Evolutionary conservation across 2,113 vertebrate species (phyloP), one percentile per base, ranked within the genome.

Genomic region (Otocyon megalotis): DNA sequence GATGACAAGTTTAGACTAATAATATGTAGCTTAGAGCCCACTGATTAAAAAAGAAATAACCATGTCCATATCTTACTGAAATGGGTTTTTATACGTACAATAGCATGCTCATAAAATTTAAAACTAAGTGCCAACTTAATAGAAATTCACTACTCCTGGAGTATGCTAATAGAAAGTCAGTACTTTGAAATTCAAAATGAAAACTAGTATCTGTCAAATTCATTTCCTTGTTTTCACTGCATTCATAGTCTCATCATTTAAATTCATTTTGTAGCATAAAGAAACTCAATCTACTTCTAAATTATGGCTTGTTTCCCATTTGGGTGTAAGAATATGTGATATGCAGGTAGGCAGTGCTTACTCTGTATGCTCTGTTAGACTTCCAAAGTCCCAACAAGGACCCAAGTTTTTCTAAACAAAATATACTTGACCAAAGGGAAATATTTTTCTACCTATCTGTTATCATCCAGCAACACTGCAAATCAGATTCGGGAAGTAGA

Each of bases 141-240:
- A 92, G 83, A 97, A 96, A 89, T 87, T 72, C 65, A 62, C 53
- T 88, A 19, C 56, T 97, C 20, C 76, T 90, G 1, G 16, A 94
- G 53, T 65, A 97, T 67, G 13, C 54, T 92, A 97, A 80, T 24
- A 92, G 74, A 83, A 94, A 94, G 16, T 26, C 56, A 96, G 32
- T 95, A 83, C 88, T 95, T 77, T 96, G 53, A 90, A 97, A 95
- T 48, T 95, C 37, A 93, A 87, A 93, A 93, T 60, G 37, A 82
- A 96, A 85, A 81, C 71, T 32, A 32, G 2, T 88, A 12, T 88
- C 93, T 96, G 35, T 79, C 77, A 92, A 26, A 56, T 96, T 90
- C 30, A 65, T 94, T 91, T 83, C 65, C 54, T 79, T 90, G 8
- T 96, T 86, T 90, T 79, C 43, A 63, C 35, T 24, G 3, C 19